Percentiles rank a stretch among this genome's conserved stretches.
phyloP scores from a whole-genome alignment of 2,888 invertebrate species.

The Ptychoptera albimana region DNA sequence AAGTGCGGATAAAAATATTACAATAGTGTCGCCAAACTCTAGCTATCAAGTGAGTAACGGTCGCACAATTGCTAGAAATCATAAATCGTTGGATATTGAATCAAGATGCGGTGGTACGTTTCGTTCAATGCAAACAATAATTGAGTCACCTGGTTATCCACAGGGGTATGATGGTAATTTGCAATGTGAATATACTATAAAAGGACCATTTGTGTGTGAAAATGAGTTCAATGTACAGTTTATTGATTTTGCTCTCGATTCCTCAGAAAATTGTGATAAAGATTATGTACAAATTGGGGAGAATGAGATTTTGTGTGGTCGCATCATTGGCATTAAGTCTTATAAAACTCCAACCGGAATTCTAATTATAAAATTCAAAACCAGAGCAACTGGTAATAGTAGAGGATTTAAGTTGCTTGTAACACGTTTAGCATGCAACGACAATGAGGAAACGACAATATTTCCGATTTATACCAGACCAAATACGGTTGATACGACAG shows the following conservation, averaged over 20 bases:
- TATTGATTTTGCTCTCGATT: constrained; percentile 35
- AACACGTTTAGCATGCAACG: constrained; percentile 31
- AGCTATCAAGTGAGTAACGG: too few relatives aligned
- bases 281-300: constrained; percentile 30
- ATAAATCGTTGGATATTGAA: not conserved
- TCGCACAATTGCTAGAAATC: too few relatives aligned
- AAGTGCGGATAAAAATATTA: too few relatives aligned
- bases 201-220: constrained; percentile 33
- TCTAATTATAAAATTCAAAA: constrained; percentile 32
- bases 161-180: constrained; percentile 23
- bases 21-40: too few relatives aligned
- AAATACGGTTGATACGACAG: not conserved
- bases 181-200: constrained; percentile 34
- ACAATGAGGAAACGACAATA: constrained; percentile 1
- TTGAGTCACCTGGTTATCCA: constrained; percentile 38
- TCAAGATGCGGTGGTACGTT: constrained; percentile 29
- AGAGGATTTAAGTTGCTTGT: constrained; percentile 37
- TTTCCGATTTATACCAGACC: not conserved
- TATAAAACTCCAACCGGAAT: constrained; percentile 33
- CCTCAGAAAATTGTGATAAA: constrained; percentile 32
- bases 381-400: constrained; percentile 21
- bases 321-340: constrained; percentile 29
- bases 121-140: constrained; percentile 31
- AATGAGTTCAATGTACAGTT: constrained; percentile 38
- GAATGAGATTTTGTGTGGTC: constrained; percentile 35